A percentile compares a stretch with the other conserved stretches of the same genome.
Conservation (phyloP, 1,140 invertebrate species). For the Sesamia nonagrioides region DNA sequence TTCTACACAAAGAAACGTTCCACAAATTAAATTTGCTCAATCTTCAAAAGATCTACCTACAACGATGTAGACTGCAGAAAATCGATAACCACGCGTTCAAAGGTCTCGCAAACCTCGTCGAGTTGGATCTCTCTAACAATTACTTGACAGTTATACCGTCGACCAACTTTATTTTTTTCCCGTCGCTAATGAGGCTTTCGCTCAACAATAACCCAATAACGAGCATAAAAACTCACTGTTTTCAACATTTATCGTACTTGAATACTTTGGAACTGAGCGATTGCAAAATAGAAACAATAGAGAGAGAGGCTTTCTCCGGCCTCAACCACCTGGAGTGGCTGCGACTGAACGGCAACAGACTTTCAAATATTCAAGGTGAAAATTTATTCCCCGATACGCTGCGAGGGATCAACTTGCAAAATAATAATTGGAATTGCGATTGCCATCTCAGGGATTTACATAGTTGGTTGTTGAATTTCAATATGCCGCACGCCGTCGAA, state of each 20-base stretch:
- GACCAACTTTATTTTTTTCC: constrained; percentile 92
- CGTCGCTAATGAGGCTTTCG: constrained; percentile 93
- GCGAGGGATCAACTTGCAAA: constrained; percentile 93
- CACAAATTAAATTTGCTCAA: constrained; percentile 93
- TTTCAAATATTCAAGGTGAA: constrained; percentile 91
- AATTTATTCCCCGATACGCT: constrained; percentile 92
- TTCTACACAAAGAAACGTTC: constrained; percentile 92
- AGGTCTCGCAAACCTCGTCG: constrained; percentile 95
- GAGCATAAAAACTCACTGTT: constrained; percentile 91
- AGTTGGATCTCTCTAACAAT: constrained; percentile 95
- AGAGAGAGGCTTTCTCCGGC: constrained; percentile 94
- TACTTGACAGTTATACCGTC: constrained; percentile 92
- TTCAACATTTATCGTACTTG: constrained; percentile 91
- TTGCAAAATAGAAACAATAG: constrained; percentile 92
- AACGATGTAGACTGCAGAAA: constrained; percentile 92
- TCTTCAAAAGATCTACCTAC: constrained; percentile 94
- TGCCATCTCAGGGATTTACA: constrained; percentile 93
- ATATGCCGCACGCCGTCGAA: constrained; percentile 91
- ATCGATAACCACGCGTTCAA: constrained; percentile 93
- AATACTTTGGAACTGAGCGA: constrained; percentile 94
- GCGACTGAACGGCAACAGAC: constrained; percentile 93
- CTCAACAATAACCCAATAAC: constrained; percentile 94
- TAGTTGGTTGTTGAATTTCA: constrained; percentile 92
- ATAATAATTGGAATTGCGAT: constrained; percentile 96
- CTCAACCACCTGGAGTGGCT: constrained; percentile 94